phyloP scores from a whole-genome alignment of 1,140 invertebrate genomes.

The Achroia grisella region DNA sequence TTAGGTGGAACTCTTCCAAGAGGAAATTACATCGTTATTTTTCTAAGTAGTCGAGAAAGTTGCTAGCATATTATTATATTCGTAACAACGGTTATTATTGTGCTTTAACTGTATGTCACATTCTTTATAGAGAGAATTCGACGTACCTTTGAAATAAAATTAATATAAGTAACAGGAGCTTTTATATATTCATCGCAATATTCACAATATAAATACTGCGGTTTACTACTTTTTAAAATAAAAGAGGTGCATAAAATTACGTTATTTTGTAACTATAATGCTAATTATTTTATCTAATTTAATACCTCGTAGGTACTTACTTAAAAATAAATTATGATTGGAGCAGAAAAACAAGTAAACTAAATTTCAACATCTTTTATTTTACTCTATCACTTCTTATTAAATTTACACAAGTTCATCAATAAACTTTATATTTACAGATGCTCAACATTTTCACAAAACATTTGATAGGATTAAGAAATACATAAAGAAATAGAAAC shows the following conservation, averaged over 20 bases:
- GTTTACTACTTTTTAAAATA: too few relatives aligned
- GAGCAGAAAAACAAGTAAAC: background rate
- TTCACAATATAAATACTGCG: too few relatives aligned
- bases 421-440: conserved; percentile 10
- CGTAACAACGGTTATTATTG: background rate
- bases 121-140: too few relatives aligned
- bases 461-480: too few relatives aligned
- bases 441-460: background rate
- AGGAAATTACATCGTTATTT: conserved; percentile 31
- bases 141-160: too few relatives aligned
- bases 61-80: conserved; percentile 1
- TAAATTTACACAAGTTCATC: conserved; percentile 9
- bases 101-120: background rate
- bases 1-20: conserved; percentile 33
- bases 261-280: too few relatives aligned
- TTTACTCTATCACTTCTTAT: conserved; percentile 8
- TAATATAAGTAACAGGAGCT: too few relatives aligned
- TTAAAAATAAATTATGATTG: background rate
- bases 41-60: conserved; percentile 15
- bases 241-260: too few relatives aligned
- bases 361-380: conserved; percentile 15
- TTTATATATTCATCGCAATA: too few relatives aligned
- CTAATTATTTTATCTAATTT: background rate
- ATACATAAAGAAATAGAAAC: too few relatives aligned
- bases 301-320: background rate